Evolutionary conservation across 2,888 invertebrate species (phyloP).

Genomic region (Hartigia nigra): DNA sequence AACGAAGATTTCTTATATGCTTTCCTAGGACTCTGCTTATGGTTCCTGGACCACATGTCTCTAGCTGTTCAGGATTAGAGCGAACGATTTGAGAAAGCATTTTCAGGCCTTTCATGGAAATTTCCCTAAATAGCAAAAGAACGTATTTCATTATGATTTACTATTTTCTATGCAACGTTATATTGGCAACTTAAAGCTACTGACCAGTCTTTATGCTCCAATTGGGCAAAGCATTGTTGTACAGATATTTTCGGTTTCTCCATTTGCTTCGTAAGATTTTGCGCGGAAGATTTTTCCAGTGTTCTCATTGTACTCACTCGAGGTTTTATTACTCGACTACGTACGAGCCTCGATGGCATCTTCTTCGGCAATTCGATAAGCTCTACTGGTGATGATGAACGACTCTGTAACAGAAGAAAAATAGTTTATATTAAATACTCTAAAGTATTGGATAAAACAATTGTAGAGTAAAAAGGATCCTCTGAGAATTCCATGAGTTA

Average conservation of each 20-base stretch:
- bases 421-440: background rate
- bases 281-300: slow-evolving; percentile 53
- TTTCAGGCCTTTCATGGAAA: slow-evolving; percentile 78
- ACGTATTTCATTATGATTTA: background rate
- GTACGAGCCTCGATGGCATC: slow-evolving; percentile 44
- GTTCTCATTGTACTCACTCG: slow-evolving; percentile 45
- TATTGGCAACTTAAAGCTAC: slow-evolving; percentile 7
- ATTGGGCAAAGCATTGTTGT: slow-evolving; percentile 72
- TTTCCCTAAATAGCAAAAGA: slow-evolving; percentile 70
- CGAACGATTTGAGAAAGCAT: slow-evolving; percentile 76
- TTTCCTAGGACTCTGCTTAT: slow-evolving; percentile 78
- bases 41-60: slow-evolving; percentile 74
- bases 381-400: slow-evolving; percentile 11
- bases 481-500: background rate
- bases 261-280: slow-evolving; percentile 66
- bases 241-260: slow-evolving; percentile 76
- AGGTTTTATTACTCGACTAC: slow-evolving; percentile 35
- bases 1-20: slow-evolving; percentile 89
- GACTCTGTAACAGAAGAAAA: background rate
- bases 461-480: background rate
- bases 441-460: background rate
- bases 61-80: slow-evolving; percentile 74
- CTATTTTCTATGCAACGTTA: background rate
- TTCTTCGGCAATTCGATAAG: slow-evolving; percentile 28
- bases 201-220: slow-evolving; percentile 80